Conservation (phyloP, 1,140 invertebrate species). For the Pseudomyrmex dendroicus region DNA sequence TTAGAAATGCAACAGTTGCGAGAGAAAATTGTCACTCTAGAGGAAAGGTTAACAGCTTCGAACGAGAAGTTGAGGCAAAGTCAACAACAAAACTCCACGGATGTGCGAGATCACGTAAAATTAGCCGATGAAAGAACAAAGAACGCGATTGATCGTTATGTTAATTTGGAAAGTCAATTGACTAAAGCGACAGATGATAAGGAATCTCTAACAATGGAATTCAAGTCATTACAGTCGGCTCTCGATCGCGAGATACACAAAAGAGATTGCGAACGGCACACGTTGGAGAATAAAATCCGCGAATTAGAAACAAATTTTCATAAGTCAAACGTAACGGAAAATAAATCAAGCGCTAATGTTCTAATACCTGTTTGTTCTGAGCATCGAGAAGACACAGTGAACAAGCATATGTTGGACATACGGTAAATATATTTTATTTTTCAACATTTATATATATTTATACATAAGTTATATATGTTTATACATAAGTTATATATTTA, state of each 20-base stretch:
- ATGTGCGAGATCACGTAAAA: conserved; percentile 72
- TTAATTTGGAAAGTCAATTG: conserved; percentile 77
- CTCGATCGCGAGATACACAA: conserved; percentile 80
- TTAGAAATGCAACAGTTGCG: conserved; percentile 74
- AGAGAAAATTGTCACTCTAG: conserved; percentile 73
- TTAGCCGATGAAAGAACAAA: conserved; percentile 76
- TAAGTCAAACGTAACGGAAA: conserved; percentile 55
- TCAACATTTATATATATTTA: not conserved
- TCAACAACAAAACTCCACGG: conserved; percentile 67
- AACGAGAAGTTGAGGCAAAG: conserved; percentile 72
- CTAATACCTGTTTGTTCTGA: conserved; percentile 27
- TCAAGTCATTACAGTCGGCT: conserved; percentile 75
- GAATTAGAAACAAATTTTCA: conserved; percentile 78
- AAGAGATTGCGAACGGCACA: conserved; percentile 76
- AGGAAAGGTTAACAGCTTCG: conserved; percentile 71
- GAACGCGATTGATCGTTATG: conserved; percentile 77
- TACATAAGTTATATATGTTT: conserved; percentile 44
- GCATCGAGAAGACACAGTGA: conserved; percentile 16
- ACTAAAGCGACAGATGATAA: conserved; percentile 75
- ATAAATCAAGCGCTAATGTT: not conserved
- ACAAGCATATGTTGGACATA: conserved; percentile 59
- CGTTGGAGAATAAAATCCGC: conserved; percentile 77
- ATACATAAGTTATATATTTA: conserved; percentile 42
- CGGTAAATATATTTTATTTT: conserved; percentile 51
- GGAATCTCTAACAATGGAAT: conserved; percentile 75